phyloP scores from a whole-genome alignment of 2,888 invertebrate species.

The Macroteleia sp. region DNA sequence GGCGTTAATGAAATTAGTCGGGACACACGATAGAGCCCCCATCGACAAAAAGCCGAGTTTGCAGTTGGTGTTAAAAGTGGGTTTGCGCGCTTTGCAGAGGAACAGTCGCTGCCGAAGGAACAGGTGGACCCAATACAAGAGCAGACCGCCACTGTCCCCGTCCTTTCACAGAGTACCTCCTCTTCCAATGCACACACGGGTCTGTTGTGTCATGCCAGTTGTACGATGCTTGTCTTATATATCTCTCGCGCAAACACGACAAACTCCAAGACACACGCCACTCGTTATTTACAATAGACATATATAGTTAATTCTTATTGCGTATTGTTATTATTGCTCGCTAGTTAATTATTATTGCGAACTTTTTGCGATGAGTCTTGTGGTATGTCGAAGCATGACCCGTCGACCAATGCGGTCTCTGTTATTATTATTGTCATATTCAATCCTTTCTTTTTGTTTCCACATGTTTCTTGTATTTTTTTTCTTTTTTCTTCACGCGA shows the following conservation, averaged over 20 bases:
- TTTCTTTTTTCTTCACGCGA: too few species aligned
- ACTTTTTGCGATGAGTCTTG: slow-evolving; percentile 18
- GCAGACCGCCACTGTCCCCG: slow-evolving; percentile 79
- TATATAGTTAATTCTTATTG: slow-evolving; percentile 18
- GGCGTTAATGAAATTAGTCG: slow-evolving; percentile 18
- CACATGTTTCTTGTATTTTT: too few species aligned
- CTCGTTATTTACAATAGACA: slow-evolving; percentile 32
- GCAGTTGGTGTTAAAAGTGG: slow-evolving; percentile 75
- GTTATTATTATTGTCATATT: too few species aligned
- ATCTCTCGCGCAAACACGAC: slow-evolving; percentile 63
- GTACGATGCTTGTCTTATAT: slow-evolving; percentile 73
- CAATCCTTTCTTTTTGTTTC: too few species aligned
- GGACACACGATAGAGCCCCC: not conserved
- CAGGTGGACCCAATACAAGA: slow-evolving; percentile 80
- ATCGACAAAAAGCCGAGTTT: slow-evolving; percentile 54
- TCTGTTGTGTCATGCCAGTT: slow-evolving; percentile 82
- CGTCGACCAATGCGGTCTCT: too few species aligned
- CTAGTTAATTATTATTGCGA: slow-evolving; percentile 18
- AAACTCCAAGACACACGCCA: slow-evolving; percentile 38
- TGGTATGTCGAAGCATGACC: slow-evolving; percentile 33
- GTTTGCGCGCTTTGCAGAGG: slow-evolving; percentile 83
- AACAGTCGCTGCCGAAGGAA: slow-evolving; percentile 81
- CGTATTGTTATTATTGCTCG: slow-evolving; percentile 11
- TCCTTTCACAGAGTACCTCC: slow-evolving; percentile 81
- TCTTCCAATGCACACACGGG: slow-evolving; percentile 82